phyloP scores from a whole-genome alignment of 2,113 vertebrate species.

The Charadrius vociferus region DNA sequence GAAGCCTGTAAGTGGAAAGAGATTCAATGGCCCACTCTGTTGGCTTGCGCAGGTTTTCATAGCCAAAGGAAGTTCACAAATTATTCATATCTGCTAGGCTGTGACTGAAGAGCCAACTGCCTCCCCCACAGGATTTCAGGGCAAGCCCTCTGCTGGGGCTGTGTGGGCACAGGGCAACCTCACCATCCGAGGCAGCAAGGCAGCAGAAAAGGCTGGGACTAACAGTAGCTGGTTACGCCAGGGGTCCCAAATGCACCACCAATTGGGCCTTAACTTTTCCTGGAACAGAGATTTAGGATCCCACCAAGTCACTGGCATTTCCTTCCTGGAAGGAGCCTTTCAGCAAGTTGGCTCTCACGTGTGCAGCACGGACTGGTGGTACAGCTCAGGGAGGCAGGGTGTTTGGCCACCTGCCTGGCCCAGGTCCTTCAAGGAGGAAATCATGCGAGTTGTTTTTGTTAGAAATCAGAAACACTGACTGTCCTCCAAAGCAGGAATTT shows the following conservation, averaged over 20 bases:
- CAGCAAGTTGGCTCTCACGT: rapidly evolving
- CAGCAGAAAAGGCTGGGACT: not conserved
- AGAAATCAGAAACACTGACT: not conserved
- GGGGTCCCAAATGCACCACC: not conserved
- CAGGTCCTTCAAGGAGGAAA: not conserved
- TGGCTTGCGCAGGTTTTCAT: not conserved
- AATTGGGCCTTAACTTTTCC: not conserved
- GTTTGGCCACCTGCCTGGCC: not conserved
- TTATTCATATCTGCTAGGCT: not conserved
- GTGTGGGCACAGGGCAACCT: not conserved
- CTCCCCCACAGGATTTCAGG: not conserved
- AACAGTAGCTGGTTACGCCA: not conserved
- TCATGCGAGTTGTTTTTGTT: not conserved
- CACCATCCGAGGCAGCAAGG: not conserved
- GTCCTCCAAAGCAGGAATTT: not conserved
- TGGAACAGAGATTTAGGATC: not conserved
- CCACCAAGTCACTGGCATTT: not conserved
- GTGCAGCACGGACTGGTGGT: not conserved
- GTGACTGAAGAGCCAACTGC: not conserved
- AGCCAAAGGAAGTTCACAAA: not conserved
- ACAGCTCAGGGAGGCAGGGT: not conserved
- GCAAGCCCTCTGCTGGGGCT: not conserved
- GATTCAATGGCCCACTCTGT: not conserved
- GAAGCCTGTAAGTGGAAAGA: not conserved
- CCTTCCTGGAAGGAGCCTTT: not conserved